phyloP scores from a whole-genome alignment of 2,113 vertebrate species.

The Dicerorhinus sumatrensis region DNA sequence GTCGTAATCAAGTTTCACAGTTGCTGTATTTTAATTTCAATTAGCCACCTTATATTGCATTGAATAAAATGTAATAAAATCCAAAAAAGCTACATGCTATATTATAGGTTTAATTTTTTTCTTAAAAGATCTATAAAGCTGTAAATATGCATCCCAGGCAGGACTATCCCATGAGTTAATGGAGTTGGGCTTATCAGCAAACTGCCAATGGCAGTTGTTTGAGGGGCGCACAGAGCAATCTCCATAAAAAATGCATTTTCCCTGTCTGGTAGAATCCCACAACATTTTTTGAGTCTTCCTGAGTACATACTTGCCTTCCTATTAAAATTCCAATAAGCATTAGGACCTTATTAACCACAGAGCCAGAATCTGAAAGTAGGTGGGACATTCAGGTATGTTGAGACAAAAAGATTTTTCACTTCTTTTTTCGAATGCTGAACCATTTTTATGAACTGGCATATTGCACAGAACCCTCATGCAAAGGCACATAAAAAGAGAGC shows the following conservation, averaged over 20 bases:
- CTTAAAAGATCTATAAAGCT: not conserved
- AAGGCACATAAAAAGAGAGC: not conserved
- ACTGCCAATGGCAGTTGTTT: not conserved
- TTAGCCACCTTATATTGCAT: not conserved
- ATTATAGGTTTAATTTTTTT: not conserved
- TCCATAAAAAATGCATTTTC: not conserved
- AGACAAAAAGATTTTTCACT: not conserved
- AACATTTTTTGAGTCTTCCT: not conserved
- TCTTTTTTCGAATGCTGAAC: not conserved
- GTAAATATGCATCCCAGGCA: rapidly evolving
- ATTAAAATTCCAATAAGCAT: not conserved
- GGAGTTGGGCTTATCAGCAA: not conserved
- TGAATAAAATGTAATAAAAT: not conserved
- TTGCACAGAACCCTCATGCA: rapidly evolving
- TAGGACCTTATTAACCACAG: not conserved
- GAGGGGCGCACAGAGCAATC: not conserved
- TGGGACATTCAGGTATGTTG: rapidly evolving
- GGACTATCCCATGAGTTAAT: too few species aligned
- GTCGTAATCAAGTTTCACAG: not conserved
- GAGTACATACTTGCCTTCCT: not conserved
- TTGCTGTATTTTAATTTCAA: not conserved
- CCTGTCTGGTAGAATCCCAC: not conserved
- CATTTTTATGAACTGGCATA: not conserved
- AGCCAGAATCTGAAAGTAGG: not conserved
- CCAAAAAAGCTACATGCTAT: not conserved